Evolutionary conservation across 2,113 vertebrate genomes (phyloP).

Genomic region (Haplochromis vanheusdeni): DNA sequence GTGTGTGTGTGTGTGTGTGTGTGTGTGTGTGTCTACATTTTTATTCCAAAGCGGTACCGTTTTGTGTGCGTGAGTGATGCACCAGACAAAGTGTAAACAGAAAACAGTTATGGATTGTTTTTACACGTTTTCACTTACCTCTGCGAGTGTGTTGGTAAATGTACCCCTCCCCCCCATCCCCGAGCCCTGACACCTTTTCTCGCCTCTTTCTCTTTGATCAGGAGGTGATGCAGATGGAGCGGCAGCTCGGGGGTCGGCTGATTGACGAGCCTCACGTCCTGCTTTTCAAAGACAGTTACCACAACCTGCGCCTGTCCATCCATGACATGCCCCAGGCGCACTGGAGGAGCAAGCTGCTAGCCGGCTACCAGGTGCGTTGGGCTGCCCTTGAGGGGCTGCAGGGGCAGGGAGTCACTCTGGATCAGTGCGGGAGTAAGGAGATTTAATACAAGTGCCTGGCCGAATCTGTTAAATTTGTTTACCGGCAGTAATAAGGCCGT

Average conservation of each 20-base stretch:
- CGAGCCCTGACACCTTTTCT: not conserved
- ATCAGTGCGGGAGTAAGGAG: constrained; percentile 2
- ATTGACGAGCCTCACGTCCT: constrained; percentile 92
- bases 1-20: no score
- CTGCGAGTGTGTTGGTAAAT: not conserved
- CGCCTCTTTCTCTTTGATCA: constrained; percentile 46
- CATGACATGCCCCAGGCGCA: constrained; percentile 94
- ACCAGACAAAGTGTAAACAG: not conserved
- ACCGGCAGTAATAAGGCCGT: not conserved
- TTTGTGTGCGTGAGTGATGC: not conserved
- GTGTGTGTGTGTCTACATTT: not conserved
- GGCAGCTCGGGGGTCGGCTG: constrained; percentile 92
- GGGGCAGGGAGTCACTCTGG: constrained; percentile 8
- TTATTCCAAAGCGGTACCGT: not conserved
- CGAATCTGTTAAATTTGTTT: constrained; percentile 34
- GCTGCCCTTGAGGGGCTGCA: not conserved
- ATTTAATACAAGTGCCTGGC: constrained; percentile 28
- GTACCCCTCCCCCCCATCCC: not conserved
- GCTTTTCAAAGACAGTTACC: constrained; percentile 99
- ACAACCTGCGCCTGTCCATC: constrained; percentile 97
- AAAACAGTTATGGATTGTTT: constrained; percentile 12
- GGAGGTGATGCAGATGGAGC: constrained; percentile 98
- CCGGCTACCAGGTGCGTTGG: constrained; percentile 89
- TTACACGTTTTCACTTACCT: constrained; percentile 3
- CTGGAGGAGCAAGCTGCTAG: constrained; percentile 97